Evolutionary conservation across 2,888 invertebrate genomes (phyloP).

Genomic region (Aleiodes alternator): DNA sequence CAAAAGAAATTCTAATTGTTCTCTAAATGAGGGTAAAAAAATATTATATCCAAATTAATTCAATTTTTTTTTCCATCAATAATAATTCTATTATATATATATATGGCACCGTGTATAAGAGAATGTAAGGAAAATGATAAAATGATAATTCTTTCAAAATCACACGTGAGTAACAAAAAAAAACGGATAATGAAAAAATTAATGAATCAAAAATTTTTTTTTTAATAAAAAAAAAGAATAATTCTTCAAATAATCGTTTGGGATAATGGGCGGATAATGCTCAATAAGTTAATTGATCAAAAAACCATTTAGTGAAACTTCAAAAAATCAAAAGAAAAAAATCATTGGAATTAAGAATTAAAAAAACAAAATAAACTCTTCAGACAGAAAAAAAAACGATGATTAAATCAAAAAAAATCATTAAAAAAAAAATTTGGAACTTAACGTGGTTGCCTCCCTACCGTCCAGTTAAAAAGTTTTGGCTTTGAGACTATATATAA

Average conservation of each 20-base stretch:
- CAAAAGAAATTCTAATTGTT: constrained; percentile 1
- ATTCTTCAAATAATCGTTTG: constrained; percentile 32
- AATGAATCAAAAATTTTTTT: constrained; percentile 49
- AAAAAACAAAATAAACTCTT: constrained; percentile 2
- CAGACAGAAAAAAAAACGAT: not conserved
- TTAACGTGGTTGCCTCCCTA: no score
- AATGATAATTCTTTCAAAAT: constrained; percentile 11
- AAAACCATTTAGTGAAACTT: constrained; percentile 59
- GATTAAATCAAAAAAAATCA: constrained; percentile 32
- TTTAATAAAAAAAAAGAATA: constrained; percentile 52
- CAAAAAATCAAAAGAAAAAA: not conserved
- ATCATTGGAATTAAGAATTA: constrained; percentile 7
- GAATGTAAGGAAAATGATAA: constrained; percentile 27
- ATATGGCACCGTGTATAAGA: constrained; percentile 33
- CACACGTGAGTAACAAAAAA: constrained; percentile 36
- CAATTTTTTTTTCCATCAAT: not conserved
- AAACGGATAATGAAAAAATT: constrained; percentile 53
- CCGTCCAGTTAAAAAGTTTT: no score
- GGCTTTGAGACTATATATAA: no score
- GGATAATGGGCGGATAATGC: constrained; percentile 56
- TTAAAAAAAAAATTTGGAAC: constrained; percentile 64
- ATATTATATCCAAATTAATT: not conserved
- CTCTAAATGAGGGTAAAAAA: constrained; percentile 4
- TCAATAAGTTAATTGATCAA: constrained; percentile 56
- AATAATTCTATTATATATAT: constrained; percentile 24